Evolutionary conservation across 2,797 vertebrate genomes (phyloP), one percentile per base, ranked within the genome.

Genomic region (Eremophila alpestris): DNA sequence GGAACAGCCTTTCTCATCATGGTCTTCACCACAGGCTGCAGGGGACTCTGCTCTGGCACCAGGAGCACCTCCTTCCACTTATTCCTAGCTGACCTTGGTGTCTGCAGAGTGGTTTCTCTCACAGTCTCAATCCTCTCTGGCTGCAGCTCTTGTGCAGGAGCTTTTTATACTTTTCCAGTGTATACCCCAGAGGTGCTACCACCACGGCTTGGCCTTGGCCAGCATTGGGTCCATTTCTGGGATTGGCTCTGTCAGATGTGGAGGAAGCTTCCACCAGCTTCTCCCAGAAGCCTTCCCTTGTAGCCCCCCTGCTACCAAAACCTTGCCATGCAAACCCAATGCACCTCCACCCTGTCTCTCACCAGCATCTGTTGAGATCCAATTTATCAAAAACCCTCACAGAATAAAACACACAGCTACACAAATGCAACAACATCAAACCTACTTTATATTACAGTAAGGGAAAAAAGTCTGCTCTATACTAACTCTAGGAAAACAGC

Each of bases 201-300:
- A 38, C 23, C 20, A 10, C 6, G 11, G 36, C 46, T 80, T 0
- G 0, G 46, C 51, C 26, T n/a, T 52, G 60, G 60, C 38, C 59
- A 71, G 34, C 0, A 0, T 2, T 0, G 0, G 13, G 8, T 67
- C 54, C 8, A 8, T 34, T 40, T 32, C 2, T 45, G 58, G 52
- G 32, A 51, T 5, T 65, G 29, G 30, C 38, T 62, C 41, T 71
- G 19, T 9, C 16, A 15, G 29, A 76, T 19, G 32, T 0, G 5
- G 19, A 15, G 10, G 24, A 69, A 85, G 32, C n/a, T 55, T 51
- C 70, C 49, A 59, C 36, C 21, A 81, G 29, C 41, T 60, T 60
- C 52, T 54, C 45, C 41, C 34, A 54, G 56, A n/a, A 41, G 21
- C 27, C 34, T 16, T 7, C 29, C 13, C 9, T 45, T 58, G n/a